Evolutionary conservation across 2,888 invertebrate genomes (phyloP).

Genomic region (Galeopsomyia nigrocyanea): DNA sequence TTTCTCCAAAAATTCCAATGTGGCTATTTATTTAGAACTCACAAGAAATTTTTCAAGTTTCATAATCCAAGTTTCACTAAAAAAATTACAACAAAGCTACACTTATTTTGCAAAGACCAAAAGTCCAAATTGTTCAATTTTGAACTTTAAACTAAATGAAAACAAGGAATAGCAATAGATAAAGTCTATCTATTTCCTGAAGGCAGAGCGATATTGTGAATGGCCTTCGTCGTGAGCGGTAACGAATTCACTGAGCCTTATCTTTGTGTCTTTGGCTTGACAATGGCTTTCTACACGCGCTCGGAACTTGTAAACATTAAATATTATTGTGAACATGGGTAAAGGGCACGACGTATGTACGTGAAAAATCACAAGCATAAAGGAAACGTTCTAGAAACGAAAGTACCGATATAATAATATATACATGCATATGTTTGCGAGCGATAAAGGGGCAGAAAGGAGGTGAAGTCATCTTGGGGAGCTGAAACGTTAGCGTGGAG

Average conservation of each 20-base stretch:
- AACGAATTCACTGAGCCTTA: not conserved
- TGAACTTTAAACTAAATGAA: not conserved
- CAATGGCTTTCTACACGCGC: not conserved
- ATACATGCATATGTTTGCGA: slow-evolving; percentile 21
- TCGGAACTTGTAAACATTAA: slow-evolving; percentile 3
- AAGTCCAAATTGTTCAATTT: not conserved
- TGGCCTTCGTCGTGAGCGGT: too few species aligned
- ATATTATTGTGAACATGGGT: slow-evolving; percentile 10
- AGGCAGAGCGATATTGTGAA: too few species aligned
- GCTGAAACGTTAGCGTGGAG: too few species aligned
- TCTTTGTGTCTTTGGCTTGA: not conserved
- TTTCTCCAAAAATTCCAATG: not conserved
- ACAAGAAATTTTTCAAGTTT: too few species aligned
- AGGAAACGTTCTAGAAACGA: slow-evolving; percentile 39
- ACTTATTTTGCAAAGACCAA: too few species aligned
- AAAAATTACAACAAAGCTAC: too few species aligned
- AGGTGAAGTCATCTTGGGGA: too few species aligned
- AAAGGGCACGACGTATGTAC: not conserved
- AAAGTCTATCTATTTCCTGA: too few species aligned
- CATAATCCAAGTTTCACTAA: too few species aligned
- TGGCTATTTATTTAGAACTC: not conserved
- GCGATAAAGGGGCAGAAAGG: slow-evolving; percentile 38
- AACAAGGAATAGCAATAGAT: too few species aligned
- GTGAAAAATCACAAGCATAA: not conserved
- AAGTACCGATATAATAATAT: slow-evolving; percentile 21